Base-by-base conservation (phyloP, 2,888 invertebrate species). In the Eristalis tenax region DNA sequence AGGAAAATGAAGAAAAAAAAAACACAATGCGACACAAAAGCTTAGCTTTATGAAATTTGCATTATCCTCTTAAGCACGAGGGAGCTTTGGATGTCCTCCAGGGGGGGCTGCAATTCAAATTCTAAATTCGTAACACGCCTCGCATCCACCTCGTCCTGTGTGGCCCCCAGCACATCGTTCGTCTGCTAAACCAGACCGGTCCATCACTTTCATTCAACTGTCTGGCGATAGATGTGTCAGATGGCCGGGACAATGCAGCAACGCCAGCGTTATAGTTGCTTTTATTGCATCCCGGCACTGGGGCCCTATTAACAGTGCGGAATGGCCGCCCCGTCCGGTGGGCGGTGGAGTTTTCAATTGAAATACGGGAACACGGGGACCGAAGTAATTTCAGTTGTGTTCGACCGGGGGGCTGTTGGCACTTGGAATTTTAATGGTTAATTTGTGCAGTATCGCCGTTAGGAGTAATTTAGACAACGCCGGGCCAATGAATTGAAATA, bases 21-120 rank as follows among this genome's bases (percentile, higher is more conserved):
- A 1, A 15, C 15, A 59, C 26, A 59, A 59, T 26, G 26, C 59
- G 32, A 40, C 23, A 73, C 61, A 28, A 5, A 59, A 68, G 74
- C 69, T 81, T 76, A 63, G 76, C 80, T 85, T 59, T 85, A 73
- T 64, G n/a, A 59, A 85, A 73, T 85, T 81, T 82, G 50, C 81
- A 82, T 82, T 77, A 84, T 84, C 79, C 68, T 76, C 70, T 79
- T n/a, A 61, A 70, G 59, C 75, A 59, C 50, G 74, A 38, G 74
- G 22, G 18, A 69, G 50, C 64, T 65, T 66, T 69, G 75, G 32
- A 73, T 63, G 38, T 78, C 43, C 63, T 68, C 18, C 63, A 43
- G 40, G 18, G 18, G 35, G 40, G 1, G 40, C 59, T 22, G 5
- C 50, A 75, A 78, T 78, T 74, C 43, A 38, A 74, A 77, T 69